Evolutionary conservation across 1,140 invertebrate species (phyloP), one percentile per base, ranked within the genome.

Genomic region (Antheraea pernyi): DNA sequence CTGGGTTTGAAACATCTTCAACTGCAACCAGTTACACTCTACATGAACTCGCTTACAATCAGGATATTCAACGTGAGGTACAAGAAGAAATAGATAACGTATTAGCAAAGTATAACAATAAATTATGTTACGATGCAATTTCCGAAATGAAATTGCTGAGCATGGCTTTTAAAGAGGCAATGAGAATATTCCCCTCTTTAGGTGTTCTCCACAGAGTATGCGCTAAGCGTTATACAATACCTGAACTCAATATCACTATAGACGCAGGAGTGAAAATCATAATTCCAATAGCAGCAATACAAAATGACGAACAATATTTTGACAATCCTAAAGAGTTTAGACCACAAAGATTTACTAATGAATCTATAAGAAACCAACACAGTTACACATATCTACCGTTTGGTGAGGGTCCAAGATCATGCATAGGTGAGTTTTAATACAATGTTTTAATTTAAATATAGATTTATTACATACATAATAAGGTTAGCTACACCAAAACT

Each of bases 361-460:
- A 94, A 65, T 82, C 83, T 37, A 61, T 84, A 0, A 78, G 81
- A 18, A 71, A 76, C 2, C 83, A 94, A 36, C 93, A 92, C 71
- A 90, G 79, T 0, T 94, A 89, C 77, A 60, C 89, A 0, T 95
- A 93, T 80, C 76, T 96, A 36, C 94, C 96, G 0, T 97, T 96
- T 78, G 95, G 95, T 0, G 95, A 95, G 69, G 95, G 95, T 18
- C 94, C 94, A 0, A 86, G 95, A n/a, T 94, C 93, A 73, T 96
- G 95, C 78, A 95, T 96, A 70, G 95, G 95, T 92, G 66, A 74
- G 76, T 71, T 3, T 42, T 62, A 16, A 39, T n/a, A 4, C 37
- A 39, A 39, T 10, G 22, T 30, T 42, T 11, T 10, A 42, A 10
- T 11, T 42, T 42, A 42, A 42, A 42, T 42, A 30, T 30, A 30